Percentiles rank a stretch among this genome's conserved stretches.
These are phyloP conservation scores for Notamacropus eugenii DNA, from an alignment of 2,797 vertebrate genomes.

Conservation along the genomic window DNA sequence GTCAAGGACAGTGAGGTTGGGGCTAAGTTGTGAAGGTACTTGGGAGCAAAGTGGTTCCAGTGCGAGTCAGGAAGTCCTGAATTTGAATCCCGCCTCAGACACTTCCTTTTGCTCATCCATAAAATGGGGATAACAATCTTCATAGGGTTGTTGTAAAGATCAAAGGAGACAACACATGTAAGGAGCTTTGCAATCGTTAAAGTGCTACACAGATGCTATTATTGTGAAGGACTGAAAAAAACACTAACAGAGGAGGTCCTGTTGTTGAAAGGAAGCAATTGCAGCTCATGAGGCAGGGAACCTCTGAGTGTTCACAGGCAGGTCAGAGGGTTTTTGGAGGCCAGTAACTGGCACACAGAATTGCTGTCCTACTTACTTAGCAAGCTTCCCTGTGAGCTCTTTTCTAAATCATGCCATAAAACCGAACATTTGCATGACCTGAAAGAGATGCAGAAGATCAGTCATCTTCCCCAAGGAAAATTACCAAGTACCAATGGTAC, in stretches of 20 bases:
- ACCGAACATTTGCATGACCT: background rate
- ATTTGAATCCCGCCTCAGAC: background rate
- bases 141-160: background rate
- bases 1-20: background rate
- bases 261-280: background rate
- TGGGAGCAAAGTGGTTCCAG: background rate
- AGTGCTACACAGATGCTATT: background rate
- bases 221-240: background rate
- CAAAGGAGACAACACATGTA: background rate
- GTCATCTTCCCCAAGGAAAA: background rate
- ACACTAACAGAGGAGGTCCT: background rate
- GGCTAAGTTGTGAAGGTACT: background rate
- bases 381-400: constrained; percentile 4
- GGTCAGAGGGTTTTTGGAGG: background rate
- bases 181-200: background rate
- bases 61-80: background rate
- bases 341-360: background rate
- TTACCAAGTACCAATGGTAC: background rate
- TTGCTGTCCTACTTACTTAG: constrained; percentile 36
- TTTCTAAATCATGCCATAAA: background rate
- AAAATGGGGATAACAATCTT: background rate
- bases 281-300: background rate
- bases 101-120: background rate
- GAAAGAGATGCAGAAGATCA: background rate
- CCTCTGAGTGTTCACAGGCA: background rate